Evolutionary conservation across 2,888 invertebrate genomes (phyloP).

Genomic region (Hoplodrina blanda): DNA sequence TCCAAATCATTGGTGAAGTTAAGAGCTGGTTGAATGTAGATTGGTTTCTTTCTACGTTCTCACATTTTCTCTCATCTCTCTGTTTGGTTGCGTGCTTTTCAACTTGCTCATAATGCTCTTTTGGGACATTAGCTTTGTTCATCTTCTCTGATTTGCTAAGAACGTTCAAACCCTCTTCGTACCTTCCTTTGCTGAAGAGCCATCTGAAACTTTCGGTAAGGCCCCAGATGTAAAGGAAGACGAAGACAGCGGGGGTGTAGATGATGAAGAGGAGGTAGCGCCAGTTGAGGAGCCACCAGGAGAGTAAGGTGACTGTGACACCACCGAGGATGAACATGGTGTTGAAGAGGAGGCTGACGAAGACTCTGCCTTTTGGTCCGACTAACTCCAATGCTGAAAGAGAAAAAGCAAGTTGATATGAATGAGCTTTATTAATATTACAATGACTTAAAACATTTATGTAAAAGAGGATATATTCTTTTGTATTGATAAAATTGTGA

Average conservation of each 20-base stretch:
- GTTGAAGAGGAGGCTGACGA: conserved; percentile 86
- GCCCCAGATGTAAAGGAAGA: conserved; percentile 83
- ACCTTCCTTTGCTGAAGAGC: conserved; percentile 91
- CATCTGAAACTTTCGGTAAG: conserved; percentile 86
- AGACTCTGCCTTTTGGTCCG: conserved; percentile 87
- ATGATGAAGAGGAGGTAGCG: conserved; percentile 85
- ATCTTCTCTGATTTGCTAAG: conserved; percentile 91
- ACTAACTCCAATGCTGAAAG: conserved; percentile 85
- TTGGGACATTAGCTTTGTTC: conserved; percentile 89
- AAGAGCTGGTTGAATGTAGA: conserved; percentile 83
- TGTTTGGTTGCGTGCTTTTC: conserved; percentile 85
- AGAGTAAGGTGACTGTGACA: conserved; percentile 83
- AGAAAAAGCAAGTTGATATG: background rate
- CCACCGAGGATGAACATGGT: conserved; percentile 88
- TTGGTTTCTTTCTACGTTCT: conserved; percentile 77
- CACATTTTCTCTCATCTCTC: conserved; percentile 82
- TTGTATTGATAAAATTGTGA: background rate
- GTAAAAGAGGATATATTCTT: background rate
- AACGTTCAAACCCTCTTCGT: conserved; percentile 92
- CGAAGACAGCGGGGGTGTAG: conserved; percentile 84
- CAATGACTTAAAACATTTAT: background rate
- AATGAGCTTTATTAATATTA: background rate
- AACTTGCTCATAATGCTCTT: conserved; percentile 85
- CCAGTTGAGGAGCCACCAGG: conserved; percentile 87
- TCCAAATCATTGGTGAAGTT: conserved; percentile 89